A percentile compares a stretch with the other conserved stretches of the same genome.
These are phyloP conservation scores for Sisyra nigra DNA, from an alignment of 2,888 invertebrate genomes.

Conservation along the genomic window DNA sequence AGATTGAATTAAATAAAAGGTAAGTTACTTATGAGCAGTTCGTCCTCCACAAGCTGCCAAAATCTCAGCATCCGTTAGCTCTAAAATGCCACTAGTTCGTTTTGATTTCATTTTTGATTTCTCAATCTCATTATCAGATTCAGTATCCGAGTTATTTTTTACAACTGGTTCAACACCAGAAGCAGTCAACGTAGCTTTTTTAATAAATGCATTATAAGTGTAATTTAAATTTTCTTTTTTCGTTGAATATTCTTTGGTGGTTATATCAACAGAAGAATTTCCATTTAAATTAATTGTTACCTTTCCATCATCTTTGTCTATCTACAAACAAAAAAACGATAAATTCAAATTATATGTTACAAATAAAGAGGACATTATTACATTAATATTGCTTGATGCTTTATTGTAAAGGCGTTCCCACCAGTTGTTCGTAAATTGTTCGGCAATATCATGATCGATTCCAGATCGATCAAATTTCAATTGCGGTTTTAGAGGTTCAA, in stretches of 20 bases:
- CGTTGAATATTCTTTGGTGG: conserved; percentile 22
- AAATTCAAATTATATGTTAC: conserved; percentile 16
- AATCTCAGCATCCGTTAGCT: conserved; percentile 59
- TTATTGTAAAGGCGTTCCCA: conserved; percentile 67
- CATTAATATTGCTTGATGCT: conserved; percentile 50
- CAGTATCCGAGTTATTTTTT: conserved; percentile 11
- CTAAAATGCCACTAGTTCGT: conserved; percentile 9
- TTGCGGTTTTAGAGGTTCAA: conserved; percentile 58
- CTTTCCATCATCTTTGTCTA: conserved; percentile 16
- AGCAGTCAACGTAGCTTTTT: conserved; percentile 27
- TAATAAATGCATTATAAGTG: conserved; percentile 29
- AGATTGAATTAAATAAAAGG: too few species aligned
- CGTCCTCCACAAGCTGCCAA: conserved; percentile 65
- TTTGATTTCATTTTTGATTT: conserved; percentile 14
- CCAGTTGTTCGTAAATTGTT: conserved; percentile 70
- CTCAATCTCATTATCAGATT: conserved; percentile 13
- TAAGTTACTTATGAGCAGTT: conserved; percentile 64
- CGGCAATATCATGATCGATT: conserved; percentile 57
- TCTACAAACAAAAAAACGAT: conserved; percentile 11
- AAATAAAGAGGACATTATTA: conserved; percentile 19
- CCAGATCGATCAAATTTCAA: conserved; percentile 66
- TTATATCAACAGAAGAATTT: conserved; percentile 22
- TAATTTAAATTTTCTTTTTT: conserved; percentile 20
- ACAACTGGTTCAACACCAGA: conserved; percentile 22
- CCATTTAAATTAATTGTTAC: conserved; percentile 17